Evolutionary conservation across 2,797 vertebrate species (phyloP).

Genomic region (Onychomys leucogaster): DNA sequence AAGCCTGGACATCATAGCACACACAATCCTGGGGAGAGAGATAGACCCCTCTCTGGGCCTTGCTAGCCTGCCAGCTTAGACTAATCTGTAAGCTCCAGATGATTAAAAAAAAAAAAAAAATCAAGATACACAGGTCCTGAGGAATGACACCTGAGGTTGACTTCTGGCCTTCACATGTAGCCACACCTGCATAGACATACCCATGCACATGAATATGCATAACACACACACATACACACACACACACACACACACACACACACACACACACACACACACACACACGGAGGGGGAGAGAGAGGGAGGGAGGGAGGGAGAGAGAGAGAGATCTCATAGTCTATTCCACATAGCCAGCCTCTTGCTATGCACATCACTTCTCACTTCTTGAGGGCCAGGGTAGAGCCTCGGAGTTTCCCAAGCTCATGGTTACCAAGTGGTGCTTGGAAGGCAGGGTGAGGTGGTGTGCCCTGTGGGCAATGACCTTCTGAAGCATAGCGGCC

Average conservation of each 20-base stretch:
- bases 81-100: background rate
- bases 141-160: background rate
- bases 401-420: background rate
- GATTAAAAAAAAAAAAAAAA: too few species aligned
- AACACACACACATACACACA: background rate
- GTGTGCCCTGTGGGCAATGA: rapidly evolving
- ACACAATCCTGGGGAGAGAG: background rate
- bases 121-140: background rate
- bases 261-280: background rate
- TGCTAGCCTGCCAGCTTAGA: background rate
- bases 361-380: background rate
- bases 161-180: background rate
- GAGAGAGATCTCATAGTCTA: background rate
- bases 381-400: background rate
- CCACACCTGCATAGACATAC: background rate
- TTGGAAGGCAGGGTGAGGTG: background rate
- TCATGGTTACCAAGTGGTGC: too few species aligned
- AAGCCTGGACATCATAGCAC: background rate
- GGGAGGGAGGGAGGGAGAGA: background rate
- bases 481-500: background rate
- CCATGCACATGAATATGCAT: background rate
- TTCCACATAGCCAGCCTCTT: background rate
- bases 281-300: background rate
- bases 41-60: background rate
- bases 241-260: background rate